phyloP scores from a whole-genome alignment of 2,888 invertebrate species.

The Spodoptera exigua region DNA sequence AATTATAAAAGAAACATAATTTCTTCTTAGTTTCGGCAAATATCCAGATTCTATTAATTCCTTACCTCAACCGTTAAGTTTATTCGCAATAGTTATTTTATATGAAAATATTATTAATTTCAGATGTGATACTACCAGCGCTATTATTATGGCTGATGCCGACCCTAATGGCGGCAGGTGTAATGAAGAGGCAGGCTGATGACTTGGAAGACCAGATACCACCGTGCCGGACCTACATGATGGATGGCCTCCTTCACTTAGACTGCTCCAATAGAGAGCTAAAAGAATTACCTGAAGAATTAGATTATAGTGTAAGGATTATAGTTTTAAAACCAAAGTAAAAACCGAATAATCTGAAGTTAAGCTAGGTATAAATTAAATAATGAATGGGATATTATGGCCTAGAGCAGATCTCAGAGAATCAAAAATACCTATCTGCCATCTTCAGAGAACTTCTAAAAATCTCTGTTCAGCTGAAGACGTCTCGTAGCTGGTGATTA shows the following conservation, averaged over 20 bases:
- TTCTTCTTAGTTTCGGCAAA: no score
- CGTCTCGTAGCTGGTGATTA: no score
- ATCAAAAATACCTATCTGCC: no score
- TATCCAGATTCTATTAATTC: neutral
- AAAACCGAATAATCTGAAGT: no score
- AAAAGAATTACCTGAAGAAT: conserved; percentile 75
- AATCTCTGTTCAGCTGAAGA: no score
- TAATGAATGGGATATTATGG: no score
- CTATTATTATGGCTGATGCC: conserved; percentile 76
- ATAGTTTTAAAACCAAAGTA: no score
- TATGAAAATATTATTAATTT: conserved; percentile 41
- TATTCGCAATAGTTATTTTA: neutral
- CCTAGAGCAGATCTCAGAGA: no score
- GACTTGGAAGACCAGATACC: conserved; percentile 56
- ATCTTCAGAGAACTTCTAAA: no score
- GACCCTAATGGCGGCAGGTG: conserved; percentile 65
- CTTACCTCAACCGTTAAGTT: neutral
- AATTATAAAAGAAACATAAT: no score
- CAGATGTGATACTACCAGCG: conserved; percentile 71
- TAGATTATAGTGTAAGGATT: conserved; percentile 76
- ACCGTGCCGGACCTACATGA: conserved; percentile 69
- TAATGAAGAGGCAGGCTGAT: conserved; percentile 63
- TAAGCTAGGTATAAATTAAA: no score
- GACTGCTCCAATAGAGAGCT: conserved; percentile 80
- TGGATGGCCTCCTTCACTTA: conserved; percentile 65